Conservation (phyloP, 2,113 vertebrate species). For the Morone saxatilis region DNA sequence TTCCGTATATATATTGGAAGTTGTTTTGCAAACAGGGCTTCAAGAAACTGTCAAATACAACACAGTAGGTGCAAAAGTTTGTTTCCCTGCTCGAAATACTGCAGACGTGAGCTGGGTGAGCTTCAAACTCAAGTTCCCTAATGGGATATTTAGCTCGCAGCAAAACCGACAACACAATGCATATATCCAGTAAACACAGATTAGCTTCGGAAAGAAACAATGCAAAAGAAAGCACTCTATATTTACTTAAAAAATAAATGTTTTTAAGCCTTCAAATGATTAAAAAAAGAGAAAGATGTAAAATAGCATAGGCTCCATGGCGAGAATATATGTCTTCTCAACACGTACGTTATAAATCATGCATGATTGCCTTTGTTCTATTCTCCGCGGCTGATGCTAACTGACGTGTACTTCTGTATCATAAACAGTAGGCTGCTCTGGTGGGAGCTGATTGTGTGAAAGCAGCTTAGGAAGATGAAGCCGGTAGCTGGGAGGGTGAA, state of each 20-base stretch:
- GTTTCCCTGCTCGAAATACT: background rate
- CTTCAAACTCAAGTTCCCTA: constrained; percentile 29
- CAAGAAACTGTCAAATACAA: background rate
- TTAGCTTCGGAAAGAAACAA: constrained; percentile 13
- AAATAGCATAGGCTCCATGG: background rate
- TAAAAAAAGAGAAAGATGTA: constrained; percentile 1
- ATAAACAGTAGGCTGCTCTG: constrained; percentile 55
- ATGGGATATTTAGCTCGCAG: constrained; percentile 49
- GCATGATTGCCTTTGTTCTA: constrained; percentile 53
- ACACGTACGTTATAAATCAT: constrained; percentile 34
- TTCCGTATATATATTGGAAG: too few relatives aligned
- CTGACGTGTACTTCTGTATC: constrained; percentile 54
- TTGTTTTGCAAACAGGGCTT: background rate
- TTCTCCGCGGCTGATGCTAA: constrained; percentile 46
- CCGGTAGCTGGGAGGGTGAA: constrained; percentile 56
- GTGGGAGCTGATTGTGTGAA: constrained; percentile 62
- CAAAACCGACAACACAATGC: constrained; percentile 3
- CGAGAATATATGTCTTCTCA: constrained; percentile 17
- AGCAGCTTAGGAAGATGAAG: constrained; percentile 63
- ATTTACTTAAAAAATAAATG: background rate
- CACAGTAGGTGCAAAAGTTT: background rate
- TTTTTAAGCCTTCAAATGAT: constrained; percentile 3
- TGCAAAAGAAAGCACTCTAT: background rate
- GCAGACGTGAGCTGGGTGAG: background rate
- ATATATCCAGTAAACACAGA: constrained; percentile 27